These are phyloP conservation scores for Drosophila albomicans DNA, from an alignment of 1,140 invertebrate genomes.

Conservation along the genomic window DNA sequence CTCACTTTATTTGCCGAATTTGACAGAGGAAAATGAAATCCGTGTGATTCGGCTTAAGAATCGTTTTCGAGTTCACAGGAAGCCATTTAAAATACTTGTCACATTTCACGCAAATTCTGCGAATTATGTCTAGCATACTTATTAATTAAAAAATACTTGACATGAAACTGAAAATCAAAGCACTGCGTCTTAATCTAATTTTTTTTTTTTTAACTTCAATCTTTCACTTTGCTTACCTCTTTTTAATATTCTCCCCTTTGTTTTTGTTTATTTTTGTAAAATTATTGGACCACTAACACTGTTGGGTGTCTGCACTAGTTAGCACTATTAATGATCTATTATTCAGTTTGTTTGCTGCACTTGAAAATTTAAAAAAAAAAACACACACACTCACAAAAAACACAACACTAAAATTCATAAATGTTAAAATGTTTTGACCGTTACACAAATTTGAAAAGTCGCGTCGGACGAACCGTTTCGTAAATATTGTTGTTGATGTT, in stretches of 20 bases:
- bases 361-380: background rate
- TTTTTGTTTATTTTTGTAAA: background rate
- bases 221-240: background rate
- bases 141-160: no score
- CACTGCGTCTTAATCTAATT: background rate
- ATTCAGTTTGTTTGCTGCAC: background rate
- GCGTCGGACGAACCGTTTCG: constrained; percentile 6
- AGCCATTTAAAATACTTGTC: no score
- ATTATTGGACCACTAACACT: constrained; percentile 5
- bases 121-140: no score
- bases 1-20: background rate
- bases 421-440: constrained; percentile 1
- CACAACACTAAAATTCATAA: constrained; percentile 3
- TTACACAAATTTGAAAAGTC: constrained; percentile 9
- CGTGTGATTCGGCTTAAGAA: no score
- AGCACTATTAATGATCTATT: background rate
- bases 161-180: no score
- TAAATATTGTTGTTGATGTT: constrained; percentile 7
- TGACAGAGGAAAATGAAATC: background rate
- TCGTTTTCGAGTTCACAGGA: no score
- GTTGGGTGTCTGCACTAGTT: background rate
- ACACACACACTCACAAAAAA: background rate
- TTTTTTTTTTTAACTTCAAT: background rate
- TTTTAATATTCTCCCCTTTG: background rate
- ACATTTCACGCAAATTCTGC: no score